phyloP scores from a whole-genome alignment of 2,888 invertebrate genomes.

The Pollenia amentaria region DNA sequence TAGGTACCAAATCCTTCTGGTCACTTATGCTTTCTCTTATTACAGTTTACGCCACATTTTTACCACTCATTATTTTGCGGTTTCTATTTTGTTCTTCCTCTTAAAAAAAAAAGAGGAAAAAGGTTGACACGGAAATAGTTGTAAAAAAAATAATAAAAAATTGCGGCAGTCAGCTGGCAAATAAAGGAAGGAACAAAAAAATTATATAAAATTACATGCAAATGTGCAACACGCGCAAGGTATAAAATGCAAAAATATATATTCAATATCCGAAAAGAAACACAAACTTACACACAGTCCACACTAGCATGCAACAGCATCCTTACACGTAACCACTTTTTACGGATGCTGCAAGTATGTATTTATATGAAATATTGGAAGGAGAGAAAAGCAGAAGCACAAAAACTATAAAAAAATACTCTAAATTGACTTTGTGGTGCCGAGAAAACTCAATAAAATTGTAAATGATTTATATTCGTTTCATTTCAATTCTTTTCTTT shows the following conservation, averaged over 20 bases:
- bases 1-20: not conserved
- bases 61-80: not conserved
- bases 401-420: conserved; percentile 33
- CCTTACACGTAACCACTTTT: conserved; percentile 16
- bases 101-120: not conserved
- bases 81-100: not conserved
- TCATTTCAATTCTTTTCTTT: conserved; percentile 6
- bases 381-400: conserved; percentile 8
- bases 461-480: conserved; percentile 64
- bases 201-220: conserved; percentile 54
- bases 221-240: conserved; percentile 64
- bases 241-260: conserved; percentile 39
- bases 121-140: conserved; percentile 33
- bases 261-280: conserved; percentile 5
- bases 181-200: conserved; percentile 11
- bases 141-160: not conserved
- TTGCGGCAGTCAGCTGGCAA: not conserved
- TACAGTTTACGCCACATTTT: not conserved
- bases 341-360: conserved; percentile 45
- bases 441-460: conserved; percentile 70
- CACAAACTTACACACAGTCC: not conserved
- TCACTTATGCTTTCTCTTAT: not conserved
- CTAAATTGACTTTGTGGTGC: conserved; percentile 70
- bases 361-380: conserved; percentile 19
- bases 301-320: conserved; percentile 22